Evolutionary conservation across 2,113 vertebrate genomes (phyloP).

Genomic region (Anas platyrhynchos): DNA sequence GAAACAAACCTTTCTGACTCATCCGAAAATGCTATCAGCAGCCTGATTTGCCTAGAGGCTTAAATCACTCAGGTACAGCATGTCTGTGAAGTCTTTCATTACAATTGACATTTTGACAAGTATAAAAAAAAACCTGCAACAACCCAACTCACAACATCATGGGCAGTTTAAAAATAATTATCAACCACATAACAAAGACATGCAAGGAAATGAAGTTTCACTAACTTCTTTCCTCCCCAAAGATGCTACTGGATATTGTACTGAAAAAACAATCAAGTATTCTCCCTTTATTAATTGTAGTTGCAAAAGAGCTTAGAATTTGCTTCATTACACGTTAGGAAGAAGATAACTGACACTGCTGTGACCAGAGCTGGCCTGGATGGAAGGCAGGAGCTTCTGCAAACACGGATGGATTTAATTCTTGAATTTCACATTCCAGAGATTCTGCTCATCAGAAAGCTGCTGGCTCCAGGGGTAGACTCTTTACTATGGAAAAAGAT

Average conservation of each 20-base stretch:
- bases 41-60: conserved; percentile 64
- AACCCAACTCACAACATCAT: not conserved
- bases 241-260: not conserved
- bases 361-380: not conserved
- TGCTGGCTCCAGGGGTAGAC: not conserved
- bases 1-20: conserved; percentile 62
- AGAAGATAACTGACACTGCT: not conserved
- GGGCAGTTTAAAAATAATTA: conserved; percentile 64
- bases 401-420: not conserved
- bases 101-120: conserved; percentile 73
- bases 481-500: not conserved
- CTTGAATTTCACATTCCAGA: conserved; percentile 18
- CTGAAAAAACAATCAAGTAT: not conserved
- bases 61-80: conserved; percentile 40
- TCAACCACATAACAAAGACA: conserved; percentile 16
- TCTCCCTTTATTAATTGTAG: not conserved
- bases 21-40: conserved; percentile 50
- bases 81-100: conserved; percentile 65
- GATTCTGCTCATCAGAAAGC: not conserved
- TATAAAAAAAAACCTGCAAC: conserved; percentile 19
- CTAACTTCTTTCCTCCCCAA: not conserved
- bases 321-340: not conserved
- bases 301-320: not conserved
- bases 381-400: not conserved
- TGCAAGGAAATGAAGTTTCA: conserved; percentile 7